A percentile compares a stretch with the other conserved stretches of the same genome.
Evolutionary conservation across 64 coral and sea anemone genomes (phyloP).

Genomic region (Actinia equina): DNA sequence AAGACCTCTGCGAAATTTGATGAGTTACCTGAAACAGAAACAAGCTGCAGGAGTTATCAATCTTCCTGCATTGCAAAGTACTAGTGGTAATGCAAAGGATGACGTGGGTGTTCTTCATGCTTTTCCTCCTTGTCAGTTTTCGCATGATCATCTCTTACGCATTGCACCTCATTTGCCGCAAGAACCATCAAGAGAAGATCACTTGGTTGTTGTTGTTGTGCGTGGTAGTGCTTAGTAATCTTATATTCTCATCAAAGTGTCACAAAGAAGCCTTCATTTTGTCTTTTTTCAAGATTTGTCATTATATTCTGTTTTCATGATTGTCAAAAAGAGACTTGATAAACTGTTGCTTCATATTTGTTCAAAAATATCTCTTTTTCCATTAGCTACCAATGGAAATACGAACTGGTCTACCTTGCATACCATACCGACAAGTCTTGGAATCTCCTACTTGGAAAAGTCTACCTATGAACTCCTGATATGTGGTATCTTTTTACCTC

Average conservation of each 20-base stretch:
- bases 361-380: not conserved
- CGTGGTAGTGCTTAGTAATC: constrained; percentile 57
- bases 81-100: constrained; percentile 76
- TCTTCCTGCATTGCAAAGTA: constrained; percentile 70
- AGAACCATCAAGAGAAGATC: constrained; percentile 99
- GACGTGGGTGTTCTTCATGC: constrained; percentile 98
- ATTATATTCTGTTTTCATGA: not conserved
- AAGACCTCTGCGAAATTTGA: constrained; percentile 91
- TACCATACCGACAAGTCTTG: not conserved
- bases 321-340: constrained; percentile 4
- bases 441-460: not conserved
- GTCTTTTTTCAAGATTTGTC: not conserved
- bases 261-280: not conserved
- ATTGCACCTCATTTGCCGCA: constrained; percentile 98
- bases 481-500: not conserved
- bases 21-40: constrained; percentile 96
- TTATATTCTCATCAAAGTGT: not conserved
- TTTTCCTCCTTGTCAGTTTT: constrained; percentile 98
- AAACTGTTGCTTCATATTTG: not conserved
- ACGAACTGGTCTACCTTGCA: not conserved
- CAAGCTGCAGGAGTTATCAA: constrained; percentile 99
- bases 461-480: not conserved
- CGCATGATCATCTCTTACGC: constrained; percentile 95
- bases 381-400: not conserved
- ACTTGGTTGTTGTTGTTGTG: constrained; percentile 97